Evolutionary conservation across 1,140 invertebrate genomes (phyloP), one percentile per base, ranked within the genome.

Genomic region (Trachymyrmex cornetzi): DNA sequence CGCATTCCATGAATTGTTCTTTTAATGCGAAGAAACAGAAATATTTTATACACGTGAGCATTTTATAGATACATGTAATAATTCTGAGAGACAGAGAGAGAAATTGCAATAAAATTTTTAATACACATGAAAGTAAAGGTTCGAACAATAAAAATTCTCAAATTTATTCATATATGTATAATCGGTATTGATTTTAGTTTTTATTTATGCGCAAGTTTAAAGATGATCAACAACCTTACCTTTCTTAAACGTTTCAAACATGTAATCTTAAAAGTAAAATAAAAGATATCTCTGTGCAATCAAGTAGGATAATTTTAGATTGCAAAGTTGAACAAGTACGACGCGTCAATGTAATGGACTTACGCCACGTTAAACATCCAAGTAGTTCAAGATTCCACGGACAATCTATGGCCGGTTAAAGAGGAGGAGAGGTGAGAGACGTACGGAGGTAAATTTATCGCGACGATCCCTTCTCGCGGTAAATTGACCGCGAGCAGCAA

Each of bases 371-470:
- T 44, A 75, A 57, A 75, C 14, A 5, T 61, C 12, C 22, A 44
- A 75, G 12, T 75, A 6, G 14, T 59, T 59, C 72, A 6, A 75
- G 55, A 75, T 75, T 75, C 30, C 53, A 75, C n/a, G n/a, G 53
- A 59, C 19, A 75, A 59, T 75, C 55, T 14, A 27, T 19, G 1
- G 6, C 0, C n/a, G 22, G 27, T 75, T 59, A 19, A 44, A 77
- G 16, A 27, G 34, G 14, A 27, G 59, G 61, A 22, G 64, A 14
- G 3, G 22, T 55, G 34, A 71, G 57, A 71, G 57, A 66, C 72
- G 66, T 53, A 38, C 14, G 80, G 64, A 85, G 84, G 12, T 27
- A 61, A 72, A 50, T 44, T 87, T 75, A 85, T 85, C 80, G 80
- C 38, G 66, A 77, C 22, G 38, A 63, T 77, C 57, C 59, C 75